These are phyloP conservation scores for Poeciliopsis presidionis DNA, from an alignment of 2,797 vertebrate species.

Conservation along the genomic window DNA sequence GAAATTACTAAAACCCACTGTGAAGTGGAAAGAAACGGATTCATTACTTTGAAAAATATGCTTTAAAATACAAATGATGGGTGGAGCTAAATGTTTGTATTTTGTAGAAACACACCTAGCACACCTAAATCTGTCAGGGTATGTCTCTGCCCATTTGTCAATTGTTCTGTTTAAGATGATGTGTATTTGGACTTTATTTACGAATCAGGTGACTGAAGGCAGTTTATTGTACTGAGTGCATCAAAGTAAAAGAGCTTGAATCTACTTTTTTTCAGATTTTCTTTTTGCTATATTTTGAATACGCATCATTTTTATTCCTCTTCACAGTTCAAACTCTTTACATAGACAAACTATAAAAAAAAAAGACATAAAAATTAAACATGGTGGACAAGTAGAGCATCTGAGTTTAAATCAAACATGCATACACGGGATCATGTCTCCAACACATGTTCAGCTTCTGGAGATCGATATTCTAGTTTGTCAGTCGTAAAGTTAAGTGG, in stretches of 20 bases:
- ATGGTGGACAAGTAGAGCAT: background rate
- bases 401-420: slow-evolving; percentile 31
- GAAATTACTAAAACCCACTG: too few species aligned
- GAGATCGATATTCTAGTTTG: slow-evolving; percentile 78
- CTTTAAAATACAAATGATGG: background rate
- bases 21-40: background rate
- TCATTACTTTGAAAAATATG: background rate
- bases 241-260: background rate
- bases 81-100: background rate
- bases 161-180: background rate
- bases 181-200: background rate
- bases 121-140: background rate
- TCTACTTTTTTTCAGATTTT: background rate
- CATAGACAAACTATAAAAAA: too few species aligned
- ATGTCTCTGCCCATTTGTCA: background rate
- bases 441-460: slow-evolving; percentile 61
- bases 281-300: background rate
- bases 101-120: background rate
- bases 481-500: slow-evolving; percentile 76
- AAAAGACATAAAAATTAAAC: background rate
- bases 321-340: background rate
- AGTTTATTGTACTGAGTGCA: background rate
- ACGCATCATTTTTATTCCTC: background rate
- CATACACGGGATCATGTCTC: slow-evolving; percentile 9
- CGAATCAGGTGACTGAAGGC: background rate